Evolutionary conservation across 2,797 vertebrate species (phyloP).

Genomic region (Anguilla marmorata): DNA sequence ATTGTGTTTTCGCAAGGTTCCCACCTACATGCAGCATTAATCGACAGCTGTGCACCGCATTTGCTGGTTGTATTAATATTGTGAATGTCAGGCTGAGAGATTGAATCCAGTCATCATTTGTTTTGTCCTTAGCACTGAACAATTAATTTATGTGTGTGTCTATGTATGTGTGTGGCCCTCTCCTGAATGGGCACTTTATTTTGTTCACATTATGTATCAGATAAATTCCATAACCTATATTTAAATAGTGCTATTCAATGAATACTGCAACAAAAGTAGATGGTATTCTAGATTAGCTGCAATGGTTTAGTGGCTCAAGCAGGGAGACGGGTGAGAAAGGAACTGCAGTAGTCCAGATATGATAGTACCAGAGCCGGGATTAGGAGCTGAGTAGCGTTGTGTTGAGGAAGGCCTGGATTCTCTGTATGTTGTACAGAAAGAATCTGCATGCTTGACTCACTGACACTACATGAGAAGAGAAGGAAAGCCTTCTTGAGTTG

Average conservation of each 20-base stretch:
- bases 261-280: slow-evolving; percentile 33
- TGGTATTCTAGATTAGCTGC: slow-evolving; percentile 30
- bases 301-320: background rate
- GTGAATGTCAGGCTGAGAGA: background rate
- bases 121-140: background rate
- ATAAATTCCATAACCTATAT: slow-evolving; percentile 34
- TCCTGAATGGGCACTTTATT: slow-evolving; percentile 23
- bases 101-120: background rate
- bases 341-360: background rate
- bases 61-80: background rate
- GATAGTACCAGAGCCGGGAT: background rate
- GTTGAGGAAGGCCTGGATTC: background rate
- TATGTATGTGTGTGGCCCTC: background rate
- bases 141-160: background rate
- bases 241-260: slow-evolving; percentile 33
- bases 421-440: background rate
- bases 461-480: background rate
- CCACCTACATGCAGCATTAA: background rate
- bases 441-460: background rate
- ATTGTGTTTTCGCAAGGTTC: background rate
- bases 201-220: slow-evolving; percentile 31
- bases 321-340: background rate
- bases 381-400: background rate
- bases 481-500: background rate
- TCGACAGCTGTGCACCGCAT: background rate